Evolutionary conservation across 2,797 vertebrate genomes (phyloP).

Genomic region (Triplophysa yarkandensis): DNA sequence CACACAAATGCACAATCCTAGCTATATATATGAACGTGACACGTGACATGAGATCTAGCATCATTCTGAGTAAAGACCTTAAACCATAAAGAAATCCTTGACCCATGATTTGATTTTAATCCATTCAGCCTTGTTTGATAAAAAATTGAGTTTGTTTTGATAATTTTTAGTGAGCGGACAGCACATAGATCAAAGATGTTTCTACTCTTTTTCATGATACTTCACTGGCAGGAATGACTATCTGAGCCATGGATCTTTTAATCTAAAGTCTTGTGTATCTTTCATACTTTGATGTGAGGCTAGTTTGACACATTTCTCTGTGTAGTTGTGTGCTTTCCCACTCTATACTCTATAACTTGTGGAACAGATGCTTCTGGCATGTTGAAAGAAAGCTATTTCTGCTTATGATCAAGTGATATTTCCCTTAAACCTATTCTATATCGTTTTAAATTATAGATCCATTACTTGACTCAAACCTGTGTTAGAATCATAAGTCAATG

Average conservation of each 20-base stretch:
- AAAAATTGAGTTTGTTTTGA: slow-evolving; percentile 4
- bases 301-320: background rate
- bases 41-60: slow-evolving; percentile 11
- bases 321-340: background rate
- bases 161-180: slow-evolving; percentile 23
- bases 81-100: background rate
- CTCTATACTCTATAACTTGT: background rate
- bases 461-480: background rate
- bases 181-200: slow-evolving; percentile 20
- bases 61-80: background rate
- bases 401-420: background rate
- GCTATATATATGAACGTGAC: slow-evolving; percentile 1
- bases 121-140: slow-evolving; percentile 12
- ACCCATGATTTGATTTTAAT: slow-evolving; percentile 24
- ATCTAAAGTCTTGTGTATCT: background rate
- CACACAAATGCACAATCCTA: background rate
- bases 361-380: background rate
- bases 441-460: background rate
- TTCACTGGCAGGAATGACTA: background rate
- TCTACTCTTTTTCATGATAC: slow-evolving; percentile 19
- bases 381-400: background rate
- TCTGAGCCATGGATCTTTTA: background rate
- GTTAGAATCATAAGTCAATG: background rate
- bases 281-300: background rate
- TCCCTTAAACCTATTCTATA: background rate